Conservation (phyloP, 2,797 vertebrate genomes). For the Galagoides demidoff region DNA sequence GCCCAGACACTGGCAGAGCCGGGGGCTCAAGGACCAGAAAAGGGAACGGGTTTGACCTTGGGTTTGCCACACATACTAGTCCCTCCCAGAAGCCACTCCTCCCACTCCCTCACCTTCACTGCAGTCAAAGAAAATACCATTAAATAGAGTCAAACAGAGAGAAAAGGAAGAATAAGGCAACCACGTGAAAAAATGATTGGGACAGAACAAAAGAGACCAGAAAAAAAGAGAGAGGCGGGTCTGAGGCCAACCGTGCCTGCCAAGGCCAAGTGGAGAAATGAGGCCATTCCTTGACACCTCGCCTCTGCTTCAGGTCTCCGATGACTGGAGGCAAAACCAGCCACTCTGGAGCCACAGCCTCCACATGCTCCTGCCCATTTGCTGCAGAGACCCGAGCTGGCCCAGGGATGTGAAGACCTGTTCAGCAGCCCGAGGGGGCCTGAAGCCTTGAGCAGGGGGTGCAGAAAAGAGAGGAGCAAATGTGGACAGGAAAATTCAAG, state of each 20-base stretch:
- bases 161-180: constrained; percentile 49
- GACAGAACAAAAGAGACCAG: constrained; percentile 67
- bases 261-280: background rate
- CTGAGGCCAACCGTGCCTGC: background rate
- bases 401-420: background rate
- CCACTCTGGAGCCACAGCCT: background rate
- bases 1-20: constrained; percentile 60
- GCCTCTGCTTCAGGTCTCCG: background rate
- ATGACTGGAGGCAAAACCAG: background rate
- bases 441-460: background rate
- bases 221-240: constrained; percentile 5
- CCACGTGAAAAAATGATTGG: constrained; percentile 57
- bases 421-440: background rate
- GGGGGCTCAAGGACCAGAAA: constrained; percentile 62
- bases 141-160: constrained; percentile 41
- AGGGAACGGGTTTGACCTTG: constrained; percentile 68
- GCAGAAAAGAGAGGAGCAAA: background rate
- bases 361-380: background rate
- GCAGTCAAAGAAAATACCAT: constrained; percentile 60
- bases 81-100: constrained; percentile 57
- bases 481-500: background rate
- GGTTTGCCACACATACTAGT: background rate
- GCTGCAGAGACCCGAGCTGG: background rate
- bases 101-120: constrained; percentile 62
- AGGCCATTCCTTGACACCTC: constrained; percentile 5